Conservation (phyloP, 1,140 invertebrate genomes). For the Hermetia illucens region DNA sequence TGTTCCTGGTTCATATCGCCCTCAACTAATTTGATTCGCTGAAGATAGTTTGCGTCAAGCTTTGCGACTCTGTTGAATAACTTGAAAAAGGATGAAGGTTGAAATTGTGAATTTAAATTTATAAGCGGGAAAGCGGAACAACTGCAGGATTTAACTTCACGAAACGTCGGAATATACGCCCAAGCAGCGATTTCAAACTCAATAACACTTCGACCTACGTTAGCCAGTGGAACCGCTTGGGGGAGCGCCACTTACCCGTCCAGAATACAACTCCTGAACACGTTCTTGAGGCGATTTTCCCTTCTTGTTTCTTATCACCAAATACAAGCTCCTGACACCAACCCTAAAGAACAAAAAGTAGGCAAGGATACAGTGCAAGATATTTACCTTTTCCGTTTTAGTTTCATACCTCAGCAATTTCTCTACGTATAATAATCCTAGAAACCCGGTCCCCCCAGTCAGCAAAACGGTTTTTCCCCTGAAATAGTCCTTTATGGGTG, state of each 20-base stretch:
- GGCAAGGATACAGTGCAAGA: no score
- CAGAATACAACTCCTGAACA: background rate
- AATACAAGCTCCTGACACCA: background rate
- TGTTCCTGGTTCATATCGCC: conserved; percentile 22
- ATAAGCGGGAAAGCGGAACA: no score
- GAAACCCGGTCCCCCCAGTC: conserved; percentile 4
- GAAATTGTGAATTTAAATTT: background rate
- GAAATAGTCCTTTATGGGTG: conserved; percentile 4
- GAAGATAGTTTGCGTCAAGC: background rate
- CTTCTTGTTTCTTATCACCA: background rate
- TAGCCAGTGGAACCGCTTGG: no score
- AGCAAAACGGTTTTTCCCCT: conserved; percentile 2
- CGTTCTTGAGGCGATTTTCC: background rate
- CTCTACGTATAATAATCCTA: conserved; percentile 1
- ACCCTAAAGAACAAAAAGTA: no score
- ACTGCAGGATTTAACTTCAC: no score
- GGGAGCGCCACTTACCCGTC: background rate
- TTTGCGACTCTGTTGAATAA: background rate
- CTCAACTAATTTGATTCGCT: conserved; percentile 9
- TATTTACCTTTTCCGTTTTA: no score
- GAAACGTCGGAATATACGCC: no score
- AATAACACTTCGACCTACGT: no score
- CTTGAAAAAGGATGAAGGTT: background rate
- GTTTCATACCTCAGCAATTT: conserved; percentile 5
- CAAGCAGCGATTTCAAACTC: no score